Conservation (phyloP, 2,113 vertebrate genomes). For the Ammodytes marinus region DNA sequence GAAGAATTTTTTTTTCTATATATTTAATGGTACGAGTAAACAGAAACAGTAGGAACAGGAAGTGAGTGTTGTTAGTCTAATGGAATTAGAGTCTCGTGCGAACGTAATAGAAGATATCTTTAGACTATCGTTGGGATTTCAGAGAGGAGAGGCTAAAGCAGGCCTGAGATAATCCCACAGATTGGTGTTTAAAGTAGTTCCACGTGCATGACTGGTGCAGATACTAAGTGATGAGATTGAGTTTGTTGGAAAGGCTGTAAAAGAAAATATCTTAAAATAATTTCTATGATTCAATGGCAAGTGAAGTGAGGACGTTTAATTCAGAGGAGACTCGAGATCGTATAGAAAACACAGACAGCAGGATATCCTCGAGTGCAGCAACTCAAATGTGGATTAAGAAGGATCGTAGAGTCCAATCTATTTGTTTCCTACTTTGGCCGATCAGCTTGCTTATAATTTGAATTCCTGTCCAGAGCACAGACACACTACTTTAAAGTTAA, state of each 20-base stretch:
- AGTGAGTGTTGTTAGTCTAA: conserved; percentile 29
- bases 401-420: conserved; percentile 5
- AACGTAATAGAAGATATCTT: conserved; percentile 64
- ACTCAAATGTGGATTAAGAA: conserved; percentile 34
- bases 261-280: background rate
- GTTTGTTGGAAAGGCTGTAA: conserved; percentile 5
- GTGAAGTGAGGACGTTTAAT: background rate
- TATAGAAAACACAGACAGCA: background rate
- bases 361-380: conserved; percentile 32
- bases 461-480: background rate
- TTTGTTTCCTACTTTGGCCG: background rate
- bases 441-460: background rate
- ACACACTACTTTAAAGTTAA: background rate
- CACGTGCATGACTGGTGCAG: conserved; percentile 28
- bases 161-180: conserved; percentile 74
- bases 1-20: background rate
- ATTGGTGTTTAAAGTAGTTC: conserved; percentile 64
- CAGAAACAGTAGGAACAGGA: conserved; percentile 18
- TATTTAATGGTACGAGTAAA: background rate
- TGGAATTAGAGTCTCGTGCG: conserved; percentile 66
- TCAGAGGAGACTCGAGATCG: background rate
- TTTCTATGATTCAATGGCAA: conserved; percentile 9
- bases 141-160: conserved; percentile 58
- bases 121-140: conserved; percentile 62
- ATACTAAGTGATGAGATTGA: conserved; percentile 35